These are phyloP conservation scores for Hipposideros larvatus DNA, from an alignment of 2,797 vertebrate genomes.

Conservation along the genomic window DNA sequence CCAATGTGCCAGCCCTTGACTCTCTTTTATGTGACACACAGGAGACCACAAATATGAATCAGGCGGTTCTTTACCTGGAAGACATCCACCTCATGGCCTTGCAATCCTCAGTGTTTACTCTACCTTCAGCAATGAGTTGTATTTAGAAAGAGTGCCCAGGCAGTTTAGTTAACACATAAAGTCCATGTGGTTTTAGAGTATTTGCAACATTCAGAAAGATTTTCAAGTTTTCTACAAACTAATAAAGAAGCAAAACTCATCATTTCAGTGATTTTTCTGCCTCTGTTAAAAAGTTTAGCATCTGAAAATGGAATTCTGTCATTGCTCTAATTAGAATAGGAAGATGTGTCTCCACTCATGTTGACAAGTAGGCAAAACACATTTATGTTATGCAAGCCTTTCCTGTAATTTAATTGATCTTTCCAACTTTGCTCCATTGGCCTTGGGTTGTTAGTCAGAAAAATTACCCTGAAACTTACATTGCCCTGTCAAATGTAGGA, in stretches of 20 bases:
- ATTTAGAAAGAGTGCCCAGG: not conserved
- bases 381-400: slow-evolving; percentile 53
- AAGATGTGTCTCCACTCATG: not conserved
- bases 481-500: not conserved
- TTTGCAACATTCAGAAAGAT: not conserved
- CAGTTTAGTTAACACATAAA: not conserved
- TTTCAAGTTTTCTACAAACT: slow-evolving; percentile 10
- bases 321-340: not conserved
- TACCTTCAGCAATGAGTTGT: not conserved
- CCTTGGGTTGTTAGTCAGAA: slow-evolving; percentile 51
- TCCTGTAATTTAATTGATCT: slow-evolving; percentile 66
- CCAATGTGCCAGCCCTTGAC: no score
- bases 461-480: slow-evolving; percentile 30
- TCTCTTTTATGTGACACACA: not conserved
- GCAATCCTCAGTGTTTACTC: not conserved
- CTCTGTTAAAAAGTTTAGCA: slow-evolving; percentile 23
- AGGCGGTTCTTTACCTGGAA: not conserved
- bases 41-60: not conserved
- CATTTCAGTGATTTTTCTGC: not conserved
- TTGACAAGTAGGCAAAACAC: slow-evolving; percentile 57
- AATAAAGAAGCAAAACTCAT: slow-evolving; percentile 23
- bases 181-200: not conserved
- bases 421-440: slow-evolving; percentile 36
- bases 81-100: not conserved
- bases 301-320: slow-evolving; percentile 69